A percentile compares a stretch with the other conserved stretches of the same genome.
Conservation (phyloP, 2,888 invertebrate genomes). For the Branchipolynoe longqiensis region DNA sequence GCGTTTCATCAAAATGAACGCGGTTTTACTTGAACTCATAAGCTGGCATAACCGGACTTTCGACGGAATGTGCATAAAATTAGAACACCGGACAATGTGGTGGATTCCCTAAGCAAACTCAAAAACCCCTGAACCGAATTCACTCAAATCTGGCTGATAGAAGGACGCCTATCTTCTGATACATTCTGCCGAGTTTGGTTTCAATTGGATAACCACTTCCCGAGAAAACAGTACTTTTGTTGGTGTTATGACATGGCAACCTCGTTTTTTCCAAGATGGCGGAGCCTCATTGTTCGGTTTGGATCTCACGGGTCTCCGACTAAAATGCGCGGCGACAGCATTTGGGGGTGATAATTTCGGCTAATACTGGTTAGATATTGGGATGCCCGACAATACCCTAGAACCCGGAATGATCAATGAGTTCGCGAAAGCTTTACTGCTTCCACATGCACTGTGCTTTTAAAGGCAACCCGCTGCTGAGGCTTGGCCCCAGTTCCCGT, state of each 20-base stretch:
- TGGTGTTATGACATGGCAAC: slow-evolving; percentile 1
- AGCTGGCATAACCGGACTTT: slow-evolving; percentile 9
- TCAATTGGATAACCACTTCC: background rate
- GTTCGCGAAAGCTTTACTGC: too few relatives aligned
- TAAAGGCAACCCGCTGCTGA: too few relatives aligned
- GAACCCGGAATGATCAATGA: background rate
- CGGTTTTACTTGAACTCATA: background rate
- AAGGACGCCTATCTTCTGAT: background rate
- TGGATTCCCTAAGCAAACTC: slow-evolving; percentile 33
- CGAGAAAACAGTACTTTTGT: slow-evolving; percentile 43
- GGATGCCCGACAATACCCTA: background rate
- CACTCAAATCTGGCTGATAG: background rate
- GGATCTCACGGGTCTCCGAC: slow-evolving; percentile 47
- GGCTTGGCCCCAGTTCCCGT: too few relatives aligned
- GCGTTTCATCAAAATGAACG: background rate
- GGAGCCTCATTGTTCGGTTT: slow-evolving; percentile 44
- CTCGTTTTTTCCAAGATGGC: slow-evolving; percentile 51
- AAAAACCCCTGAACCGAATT: background rate
- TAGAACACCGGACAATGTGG: background rate
- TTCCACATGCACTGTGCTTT: slow-evolving; percentile 25
- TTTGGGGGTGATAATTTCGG: background rate
- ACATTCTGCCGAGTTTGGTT: background rate
- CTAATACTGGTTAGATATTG: background rate
- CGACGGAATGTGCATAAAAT: slow-evolving; percentile 39
- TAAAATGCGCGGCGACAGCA: slow-evolving; percentile 39